Base-by-base conservation (phyloP, 2,888 invertebrate species). In the Microctonus hyperodae region DNA sequence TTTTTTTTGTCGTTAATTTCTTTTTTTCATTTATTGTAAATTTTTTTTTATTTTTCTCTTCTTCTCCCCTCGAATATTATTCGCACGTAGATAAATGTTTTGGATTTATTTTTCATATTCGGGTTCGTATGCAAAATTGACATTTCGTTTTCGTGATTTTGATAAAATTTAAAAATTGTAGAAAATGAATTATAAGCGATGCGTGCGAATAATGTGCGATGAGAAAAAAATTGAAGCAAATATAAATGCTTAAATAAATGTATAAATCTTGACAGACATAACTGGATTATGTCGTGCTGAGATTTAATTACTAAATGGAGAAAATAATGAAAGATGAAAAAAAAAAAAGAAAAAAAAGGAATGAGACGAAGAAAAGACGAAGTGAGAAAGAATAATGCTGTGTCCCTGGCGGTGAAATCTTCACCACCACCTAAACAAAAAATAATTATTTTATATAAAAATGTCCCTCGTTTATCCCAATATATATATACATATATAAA, bases 321-420 rank as follows among this genome's bases (percentile, higher is more conserved):
- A 58, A 40, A 53, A 55, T n/a, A n/a, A n/a, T 25, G 25, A 23
- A 31, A 51, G 13, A 61, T 20, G 23, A 35, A 31, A 23, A 37
- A 31, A 51, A 37, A 55, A 59, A 65, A 65, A 20, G 23, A 31
- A 23, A 61, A 57, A 37, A 16, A 33, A 48, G n/a, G 37, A 62
- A 13, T 53, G 62, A 65, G 65, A 62, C 61, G 58, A 58, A 59
- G 53, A 63, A 66, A 55, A 58, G 58, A 68, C 65, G 48, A 66
- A 48, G 69, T 60, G 67, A 71, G 70, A 68, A 69, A 69, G 69
- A 71, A 25, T 3, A 65, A 73, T 71, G 73, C 71, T 73, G 71
- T 71, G 70, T 70, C 66, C 44, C 16, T 44, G 71, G 70, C 70
- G 72, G 60, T 67, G 61, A 61, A 48, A 56, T 10, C 23, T 50